Base-by-base conservation (phyloP, 2,888 invertebrate genomes). In the Meandrusa payeni region DNA sequence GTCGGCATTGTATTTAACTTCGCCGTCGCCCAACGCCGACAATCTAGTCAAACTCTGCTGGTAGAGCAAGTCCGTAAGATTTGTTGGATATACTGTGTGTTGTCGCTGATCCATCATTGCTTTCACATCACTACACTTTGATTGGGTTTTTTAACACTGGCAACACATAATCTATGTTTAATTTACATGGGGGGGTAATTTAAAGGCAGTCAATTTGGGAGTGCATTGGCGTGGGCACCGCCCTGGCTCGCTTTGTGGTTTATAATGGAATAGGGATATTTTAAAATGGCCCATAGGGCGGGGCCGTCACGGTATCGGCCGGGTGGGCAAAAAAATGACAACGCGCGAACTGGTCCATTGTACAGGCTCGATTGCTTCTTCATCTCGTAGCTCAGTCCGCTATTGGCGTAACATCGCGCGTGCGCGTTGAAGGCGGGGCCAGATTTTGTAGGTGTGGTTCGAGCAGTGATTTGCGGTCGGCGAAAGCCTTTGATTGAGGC, bases 381-480 rank as follows among this genome's bases (percentile, higher is more conserved):
- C 50, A 46, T 51, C 51, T 49, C 45, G 46, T 46, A 51, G 55
- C 34, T 42, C 24, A 52, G 22, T 43, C 11, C 51, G 26, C 57
- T 66, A 85, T 87, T 86, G 86, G 86, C 37, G 15, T n/a, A 46
- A 19, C 7, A 7, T 0, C 1, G 69, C 86, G 85, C 85, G 75
- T 79, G 86, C 80, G 82, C 53, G 49, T 41, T 23, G 43, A 22
- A 46, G 74, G 86, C 80, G 85, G 65, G 64, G 70, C 69, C 70
- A 65, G 70, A 71, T 76, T 76, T 69, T 57, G 74, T 69, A 79
- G 83, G 83, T 76, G 83, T 82, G 82, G 78, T 79, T 66, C 68
- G n/a, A 52, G 66, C 77, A 61, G 79, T 85, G 86, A 87, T 87
- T 86, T 87, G 86, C 83, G 86, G 86, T 85, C 72, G 66, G 56